These are phyloP conservation scores for Philonicus albiceps DNA, from an alignment of 2,888 invertebrate genomes.

Conservation along the genomic window DNA sequence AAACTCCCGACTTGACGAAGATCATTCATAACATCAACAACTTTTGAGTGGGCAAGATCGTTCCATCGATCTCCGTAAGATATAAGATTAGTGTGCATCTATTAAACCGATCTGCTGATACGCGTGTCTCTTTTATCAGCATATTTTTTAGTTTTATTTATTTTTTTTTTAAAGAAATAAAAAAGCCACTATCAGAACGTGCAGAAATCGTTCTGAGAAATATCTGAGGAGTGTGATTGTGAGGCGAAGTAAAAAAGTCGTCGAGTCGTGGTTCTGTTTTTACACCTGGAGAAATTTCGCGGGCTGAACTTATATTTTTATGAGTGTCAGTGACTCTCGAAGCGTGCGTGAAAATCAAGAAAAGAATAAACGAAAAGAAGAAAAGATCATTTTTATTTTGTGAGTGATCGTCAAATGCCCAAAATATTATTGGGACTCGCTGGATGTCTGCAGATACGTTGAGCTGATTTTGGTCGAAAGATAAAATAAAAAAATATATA, in stretches of 20 bases:
- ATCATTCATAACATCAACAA: constrained; percentile 63
- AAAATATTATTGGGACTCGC: constrained; percentile 59
- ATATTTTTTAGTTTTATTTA: no score
- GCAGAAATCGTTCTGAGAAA: not conserved
- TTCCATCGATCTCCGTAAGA: constrained; percentile 24
- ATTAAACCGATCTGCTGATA: constrained; percentile 22
- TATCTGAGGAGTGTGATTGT: not conserved
- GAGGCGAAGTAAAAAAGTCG: not conserved
- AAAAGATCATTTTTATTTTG: constrained; percentile 27
- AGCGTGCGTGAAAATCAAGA: constrained; percentile 19
- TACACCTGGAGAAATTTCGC: constrained; percentile 28
- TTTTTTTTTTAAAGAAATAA: not conserved
- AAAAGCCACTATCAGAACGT: not conserved
- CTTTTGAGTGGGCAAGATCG: constrained; percentile 60
- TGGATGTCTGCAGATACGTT: constrained; percentile 57
- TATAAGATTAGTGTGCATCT: constrained; percentile 21
- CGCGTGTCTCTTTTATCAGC: not conserved
- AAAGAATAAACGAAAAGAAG: constrained; percentile 12
- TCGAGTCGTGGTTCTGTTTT: not conserved
- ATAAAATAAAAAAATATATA: not conserved
- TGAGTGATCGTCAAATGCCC: constrained; percentile 52
- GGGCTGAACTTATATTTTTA: constrained; percentile 39
- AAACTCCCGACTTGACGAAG: constrained; percentile 61
- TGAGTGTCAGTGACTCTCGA: constrained; percentile 60
- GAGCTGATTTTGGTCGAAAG: not conserved